Base-by-base conservation (phyloP, 2,888 invertebrate species). In the Cantharis flavilabris region DNA sequence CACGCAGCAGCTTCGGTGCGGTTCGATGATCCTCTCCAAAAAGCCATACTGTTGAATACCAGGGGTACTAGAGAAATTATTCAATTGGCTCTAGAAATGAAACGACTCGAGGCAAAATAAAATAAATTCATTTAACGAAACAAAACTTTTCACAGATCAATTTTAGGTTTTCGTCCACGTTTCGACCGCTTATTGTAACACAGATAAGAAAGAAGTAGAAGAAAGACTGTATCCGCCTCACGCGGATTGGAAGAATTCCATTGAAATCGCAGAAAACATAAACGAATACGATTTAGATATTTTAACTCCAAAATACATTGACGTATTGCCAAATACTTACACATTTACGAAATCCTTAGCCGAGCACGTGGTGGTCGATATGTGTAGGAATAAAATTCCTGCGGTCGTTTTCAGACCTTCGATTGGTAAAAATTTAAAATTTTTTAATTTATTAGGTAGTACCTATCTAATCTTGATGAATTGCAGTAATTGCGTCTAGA, bases 341-440 rank as follows among this genome's bases (percentile, higher is more conserved):
- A 96, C 96, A 0, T 97, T 95, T 86, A 95, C 97, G 0, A 98
- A 98, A 87, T 94, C 95, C 76, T 85, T 98, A 80, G 95, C 96
- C 0, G 98, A 98, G 84, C 93, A 94, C 76, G 91, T 96, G 9
- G 91, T 96, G 0, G 90, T 92, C 16, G 95, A 96, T 81, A 77
- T 87, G 79, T 85, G 86, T 73, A 88, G 85, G 30, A 90, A 91
- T 11, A 86, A 90, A 64, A 86, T 98, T 26, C 97, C 97, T 0
- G 88, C 93, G 0, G 91, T 94, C 28, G 94, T 98, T 80, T 92
- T 95, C 78, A 90, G 98, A 77, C 98, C 98, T 0, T 97, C 97
- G 0, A 97, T 98, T 83, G 97, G 97, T 91, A 89, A 89, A 86
- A 63, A 2, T 75, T 33, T 3, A 13, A 18, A 13, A 70, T 11